Conservation (phyloP, 2,113 vertebrate genomes). For the Ceyx margarethae region DNA sequence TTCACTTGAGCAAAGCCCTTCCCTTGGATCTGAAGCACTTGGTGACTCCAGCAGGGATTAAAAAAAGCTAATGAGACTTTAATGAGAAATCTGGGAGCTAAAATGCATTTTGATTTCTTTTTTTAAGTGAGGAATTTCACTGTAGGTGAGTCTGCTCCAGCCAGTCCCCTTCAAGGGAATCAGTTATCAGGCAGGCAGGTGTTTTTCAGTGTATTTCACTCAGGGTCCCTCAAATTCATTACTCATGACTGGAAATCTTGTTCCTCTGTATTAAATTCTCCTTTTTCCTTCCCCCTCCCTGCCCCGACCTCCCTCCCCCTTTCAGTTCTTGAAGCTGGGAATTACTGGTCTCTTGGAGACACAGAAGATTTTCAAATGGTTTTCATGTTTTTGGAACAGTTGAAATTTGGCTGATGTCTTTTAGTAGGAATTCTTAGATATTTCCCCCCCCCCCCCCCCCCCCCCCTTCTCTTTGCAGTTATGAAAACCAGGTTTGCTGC, state of each 20-base stretch:
- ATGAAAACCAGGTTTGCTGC: slow-evolving; percentile 65
- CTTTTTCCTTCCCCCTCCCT: not conserved
- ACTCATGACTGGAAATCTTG: slow-evolving; percentile 8
- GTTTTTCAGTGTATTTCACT: not conserved
- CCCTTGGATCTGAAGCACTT: not conserved
- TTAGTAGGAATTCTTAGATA: slow-evolving; percentile 38
- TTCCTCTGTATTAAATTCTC: slow-evolving; percentile 28
- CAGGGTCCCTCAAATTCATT: slow-evolving; percentile 42
- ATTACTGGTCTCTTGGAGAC: slow-evolving; percentile 32
- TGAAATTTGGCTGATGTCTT: slow-evolving; percentile 44
- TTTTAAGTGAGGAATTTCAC: not conserved
- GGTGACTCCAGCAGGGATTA: not conserved
- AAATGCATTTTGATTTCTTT: not conserved
- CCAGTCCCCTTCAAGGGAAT: not conserved
- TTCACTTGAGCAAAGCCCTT: not conserved
- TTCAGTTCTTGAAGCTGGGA: not conserved
- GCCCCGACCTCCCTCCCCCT: too few relatives aligned
- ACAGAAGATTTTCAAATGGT: slow-evolving; percentile 10
- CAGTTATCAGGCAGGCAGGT: slow-evolving; percentile 13
- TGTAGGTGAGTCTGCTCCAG: not conserved
- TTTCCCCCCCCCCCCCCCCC: rapidly evolving
- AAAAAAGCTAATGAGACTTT: slow-evolving; percentile 13
- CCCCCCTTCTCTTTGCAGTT: not conserved
- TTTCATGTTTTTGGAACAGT: slow-evolving; percentile 48
- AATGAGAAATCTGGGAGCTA: slow-evolving; percentile 24